Percentiles rank a stretch among this genome's conserved stretches.
Evolutionary conservation across 2,113 vertebrate genomes (phyloP).

Genomic region (Notarius quadriscutis): DNA sequence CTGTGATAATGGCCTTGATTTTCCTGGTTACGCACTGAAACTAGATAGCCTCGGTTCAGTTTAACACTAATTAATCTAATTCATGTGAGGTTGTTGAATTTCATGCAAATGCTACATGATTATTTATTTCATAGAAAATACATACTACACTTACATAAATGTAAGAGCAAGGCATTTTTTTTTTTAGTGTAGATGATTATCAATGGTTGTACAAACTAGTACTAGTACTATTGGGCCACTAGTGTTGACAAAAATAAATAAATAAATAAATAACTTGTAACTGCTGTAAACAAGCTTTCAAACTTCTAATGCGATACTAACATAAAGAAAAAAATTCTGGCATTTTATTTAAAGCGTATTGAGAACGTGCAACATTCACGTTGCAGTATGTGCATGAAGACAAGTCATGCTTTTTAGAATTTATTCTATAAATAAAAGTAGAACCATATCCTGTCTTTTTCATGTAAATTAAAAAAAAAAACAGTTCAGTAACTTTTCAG

Average conservation of each 20-base stretch:
- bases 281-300: not conserved
- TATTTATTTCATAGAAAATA: too few relatives aligned
- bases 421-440: not conserved
- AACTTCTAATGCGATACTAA: not conserved
- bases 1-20: too few relatives aligned
- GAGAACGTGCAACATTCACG: not conserved
- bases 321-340: not conserved
- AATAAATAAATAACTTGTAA: not conserved
- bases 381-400: accelerated
- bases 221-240: not conserved
- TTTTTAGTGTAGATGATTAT: not conserved
- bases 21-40: too few relatives aligned
- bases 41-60: too few relatives aligned
- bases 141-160: too few relatives aligned
- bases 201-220: not conserved
- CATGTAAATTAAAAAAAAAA: not conserved
- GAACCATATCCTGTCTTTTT: not conserved
- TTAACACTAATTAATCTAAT: too few relatives aligned
- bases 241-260: not conserved
- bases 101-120: too few relatives aligned
- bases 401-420: not conserved
- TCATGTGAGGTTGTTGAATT: too few relatives aligned
- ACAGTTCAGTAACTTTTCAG: not conserved
- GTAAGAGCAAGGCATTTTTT: too few relatives aligned
- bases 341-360: not conserved